A percentile compares a stretch with the other conserved stretches of the same genome.
These are phyloP conservation scores for Seira musarum DNA, from an alignment of 2,888 invertebrate species.

Conservation along the genomic window DNA sequence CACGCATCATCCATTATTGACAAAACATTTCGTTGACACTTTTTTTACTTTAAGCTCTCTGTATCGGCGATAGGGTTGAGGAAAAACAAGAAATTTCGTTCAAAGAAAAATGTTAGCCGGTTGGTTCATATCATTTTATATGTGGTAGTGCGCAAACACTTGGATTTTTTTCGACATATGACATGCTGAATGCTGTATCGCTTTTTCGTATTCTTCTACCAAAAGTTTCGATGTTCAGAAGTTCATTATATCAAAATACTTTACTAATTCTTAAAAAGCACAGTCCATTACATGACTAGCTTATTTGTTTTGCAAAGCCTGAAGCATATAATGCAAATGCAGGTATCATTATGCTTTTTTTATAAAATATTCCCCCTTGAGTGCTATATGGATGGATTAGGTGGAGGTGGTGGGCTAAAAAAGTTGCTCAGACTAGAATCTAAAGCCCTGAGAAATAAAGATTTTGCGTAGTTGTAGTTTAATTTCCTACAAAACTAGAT, in stretches of 20 bases:
- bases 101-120: no score
- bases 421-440: background rate
- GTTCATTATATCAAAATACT: background rate
- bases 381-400: no score
- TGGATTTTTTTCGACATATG: no score
- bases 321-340: background rate
- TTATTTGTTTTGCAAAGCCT: background rate
- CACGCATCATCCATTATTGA: background rate
- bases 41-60: background rate
- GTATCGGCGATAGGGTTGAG: background rate
- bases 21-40: background rate
- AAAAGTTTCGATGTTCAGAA: background rate
- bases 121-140: no score
- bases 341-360: background rate
- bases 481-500: background rate
- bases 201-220: background rate
- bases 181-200: no score
- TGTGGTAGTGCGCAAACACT: no score
- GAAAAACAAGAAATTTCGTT: background rate
- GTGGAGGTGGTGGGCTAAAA: no score
- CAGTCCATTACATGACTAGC: background rate
- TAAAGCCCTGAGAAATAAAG: background rate
- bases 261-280: background rate
- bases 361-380: no score
- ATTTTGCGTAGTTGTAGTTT: background rate